These are phyloP conservation scores for Glomeris maerens DNA, from an alignment of 1,140 invertebrate genomes.

Conservation along the genomic window DNA sequence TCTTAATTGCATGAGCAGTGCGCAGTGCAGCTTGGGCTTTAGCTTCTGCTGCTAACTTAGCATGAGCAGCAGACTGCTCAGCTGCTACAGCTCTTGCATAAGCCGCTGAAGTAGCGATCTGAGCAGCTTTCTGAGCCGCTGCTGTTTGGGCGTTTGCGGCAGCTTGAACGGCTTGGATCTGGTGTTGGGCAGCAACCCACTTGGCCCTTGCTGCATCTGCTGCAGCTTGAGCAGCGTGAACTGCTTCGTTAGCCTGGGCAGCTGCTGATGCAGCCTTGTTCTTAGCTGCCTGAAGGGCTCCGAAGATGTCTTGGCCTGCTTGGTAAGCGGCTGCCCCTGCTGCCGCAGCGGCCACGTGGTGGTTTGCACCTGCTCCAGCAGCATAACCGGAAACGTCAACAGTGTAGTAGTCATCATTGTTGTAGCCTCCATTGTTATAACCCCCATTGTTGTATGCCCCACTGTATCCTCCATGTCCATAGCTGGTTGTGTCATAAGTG, in stretches of 20 bases:
- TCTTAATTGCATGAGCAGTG: background rate
- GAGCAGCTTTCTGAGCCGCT: background rate
- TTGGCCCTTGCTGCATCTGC: background rate
- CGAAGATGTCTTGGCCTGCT: background rate
- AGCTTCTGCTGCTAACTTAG: background rate
- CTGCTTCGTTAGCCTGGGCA: background rate
- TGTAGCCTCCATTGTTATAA: background rate
- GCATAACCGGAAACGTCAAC: too few species aligned
- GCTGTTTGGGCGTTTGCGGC: background rate
- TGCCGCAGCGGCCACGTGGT: background rate
- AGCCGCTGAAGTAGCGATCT: background rate
- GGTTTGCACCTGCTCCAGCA: too few species aligned
- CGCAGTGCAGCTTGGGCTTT: background rate
- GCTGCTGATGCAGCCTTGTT: background rate
- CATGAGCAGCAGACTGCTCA: background rate
- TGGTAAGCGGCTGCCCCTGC: background rate
- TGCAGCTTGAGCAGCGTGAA: background rate
- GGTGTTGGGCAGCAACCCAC: background rate
- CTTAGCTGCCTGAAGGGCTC: background rate
- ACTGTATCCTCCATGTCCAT: too few species aligned
- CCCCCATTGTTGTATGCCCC: too few species aligned
- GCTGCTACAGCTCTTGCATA: background rate
- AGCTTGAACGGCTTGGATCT: background rate
- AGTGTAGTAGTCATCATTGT: background rate
- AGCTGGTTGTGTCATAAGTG: too few species aligned